Conservation (phyloP, 92 coral and sea anemone species). For the Heteractis magnifica region DNA sequence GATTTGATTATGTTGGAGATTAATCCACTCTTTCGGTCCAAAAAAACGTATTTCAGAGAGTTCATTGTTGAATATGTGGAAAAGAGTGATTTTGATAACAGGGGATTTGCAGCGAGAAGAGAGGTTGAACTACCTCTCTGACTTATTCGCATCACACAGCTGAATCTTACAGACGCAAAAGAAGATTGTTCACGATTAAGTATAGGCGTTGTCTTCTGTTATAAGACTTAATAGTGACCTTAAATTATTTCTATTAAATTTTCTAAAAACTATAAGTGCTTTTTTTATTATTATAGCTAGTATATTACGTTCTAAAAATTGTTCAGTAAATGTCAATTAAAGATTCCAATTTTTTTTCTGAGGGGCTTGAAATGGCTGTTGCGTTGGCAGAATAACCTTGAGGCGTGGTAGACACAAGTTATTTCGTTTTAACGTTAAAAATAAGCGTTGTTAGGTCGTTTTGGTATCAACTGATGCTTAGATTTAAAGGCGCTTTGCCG, state of each 20-base stretch:
- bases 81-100: slow-evolving; percentile 6
- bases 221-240: not conserved
- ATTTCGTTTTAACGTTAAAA: not conserved
- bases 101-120: not conserved
- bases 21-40: not conserved
- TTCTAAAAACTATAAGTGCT: not conserved
- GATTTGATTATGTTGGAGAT: not conserved
- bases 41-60: not conserved
- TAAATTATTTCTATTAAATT: not conserved
- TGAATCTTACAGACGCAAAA: not conserved
- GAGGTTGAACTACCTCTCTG: not conserved
- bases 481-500: slow-evolving; percentile 9
- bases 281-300: not conserved
- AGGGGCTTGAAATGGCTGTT: not conserved
- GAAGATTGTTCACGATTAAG: not conserved
- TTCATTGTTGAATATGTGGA: slow-evolving; percentile 15
- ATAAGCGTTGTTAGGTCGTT: slow-evolving; percentile 1
- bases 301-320: not conserved
- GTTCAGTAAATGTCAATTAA: no score
- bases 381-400: not conserved
- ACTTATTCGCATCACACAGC: not conserved
- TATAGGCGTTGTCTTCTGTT: not conserved
- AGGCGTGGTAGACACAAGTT: not conserved
- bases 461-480: not conserved
- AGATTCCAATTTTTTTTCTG: no score